These are phyloP conservation scores for Microtus oregoni DNA, from an alignment of 2,113 vertebrate genomes.

Conservation along the genomic window DNA sequence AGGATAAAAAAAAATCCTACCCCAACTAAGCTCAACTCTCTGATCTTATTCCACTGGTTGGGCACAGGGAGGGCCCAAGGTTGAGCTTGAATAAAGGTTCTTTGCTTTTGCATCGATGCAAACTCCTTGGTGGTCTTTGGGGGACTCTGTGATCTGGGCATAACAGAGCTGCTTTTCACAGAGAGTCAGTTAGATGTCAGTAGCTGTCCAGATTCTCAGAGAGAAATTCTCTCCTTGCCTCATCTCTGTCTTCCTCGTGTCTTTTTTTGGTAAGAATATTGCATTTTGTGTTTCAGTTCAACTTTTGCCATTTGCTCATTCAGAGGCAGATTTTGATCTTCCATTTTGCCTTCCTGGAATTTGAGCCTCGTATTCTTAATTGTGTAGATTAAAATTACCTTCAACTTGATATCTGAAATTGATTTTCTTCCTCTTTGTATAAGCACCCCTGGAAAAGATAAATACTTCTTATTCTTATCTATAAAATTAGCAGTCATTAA, in stretches of 20 bases:
- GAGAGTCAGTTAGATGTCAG: background rate
- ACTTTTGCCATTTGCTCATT: background rate
- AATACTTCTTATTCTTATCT: background rate
- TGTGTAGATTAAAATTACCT: background rate
- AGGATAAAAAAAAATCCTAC: no score
- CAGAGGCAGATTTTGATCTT: background rate
- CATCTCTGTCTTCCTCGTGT: background rate
- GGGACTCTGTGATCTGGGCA: no score
- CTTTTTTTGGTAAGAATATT: background rate
- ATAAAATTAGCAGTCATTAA: background rate
- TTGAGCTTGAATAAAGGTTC: no score
- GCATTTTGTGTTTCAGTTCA: background rate
- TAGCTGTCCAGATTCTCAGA: background rate
- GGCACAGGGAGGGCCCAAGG: no score
- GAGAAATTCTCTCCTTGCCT: background rate
- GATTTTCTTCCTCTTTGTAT: background rate
- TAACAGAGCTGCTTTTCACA: background rate
- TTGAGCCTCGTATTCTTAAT: background rate
- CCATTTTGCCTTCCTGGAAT: background rate
- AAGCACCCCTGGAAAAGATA: background rate
- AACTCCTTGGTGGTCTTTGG: no score
- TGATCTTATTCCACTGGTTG: no score
- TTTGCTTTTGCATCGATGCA: no score
- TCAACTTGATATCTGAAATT: conserved; percentile 20
- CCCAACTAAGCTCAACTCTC: no score